Base-by-base conservation (phyloP, 2,888 invertebrate genomes). In the Pegoplata infirma region DNA sequence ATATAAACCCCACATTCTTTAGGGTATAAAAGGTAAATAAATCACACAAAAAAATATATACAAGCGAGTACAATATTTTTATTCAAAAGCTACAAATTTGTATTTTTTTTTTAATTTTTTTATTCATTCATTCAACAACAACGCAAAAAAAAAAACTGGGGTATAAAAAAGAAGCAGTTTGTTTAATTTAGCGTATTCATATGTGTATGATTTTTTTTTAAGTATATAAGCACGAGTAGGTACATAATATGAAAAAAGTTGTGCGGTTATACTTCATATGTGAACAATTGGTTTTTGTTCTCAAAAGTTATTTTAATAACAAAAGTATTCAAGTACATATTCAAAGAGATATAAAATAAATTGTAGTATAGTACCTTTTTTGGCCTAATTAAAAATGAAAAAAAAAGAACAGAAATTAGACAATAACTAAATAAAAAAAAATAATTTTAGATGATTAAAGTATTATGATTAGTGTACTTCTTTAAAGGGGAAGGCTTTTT, bases 121-220 rank as follows among this genome's bases (percentile, higher is more conserved):
- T 32, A 56, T 6, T 17, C 17, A 40, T 21, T 40, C 51, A 49
- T 23, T 46, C 55, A 69, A 10, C 47, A n/a, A n/a, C n/a, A n/a
- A n/a, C n/a, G n/a, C n/a, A n/a, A n/a, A n/a, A n/a, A n/a, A n/a
- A n/a, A n/a, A n/a, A n/a, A n/a, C n/a, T n/a, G n/a, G n/a, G n/a
- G n/a, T n/a, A n/a, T n/a, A n/a, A n/a, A n/a, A n/a, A n/a, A n/a
- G 16, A 49, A 46, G 28, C 44, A 23, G 59, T 67, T 46, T 74
- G 73, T 59, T 74, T 67, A 74, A 74, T 74, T 67, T 74, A 74
- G 73, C 58, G 73, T 32, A 74, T 67, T 74, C 73, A 74, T 16
- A 73, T 64, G 61, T 14, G 51, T 16, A 19, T 55, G 8, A 14
- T 12, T 40, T 40, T n/a, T n/a, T n/a, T n/a, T 40, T 40, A 40